Base-by-base conservation (phyloP, 2,113 vertebrate species). In the Mustela lutreola region DNA sequence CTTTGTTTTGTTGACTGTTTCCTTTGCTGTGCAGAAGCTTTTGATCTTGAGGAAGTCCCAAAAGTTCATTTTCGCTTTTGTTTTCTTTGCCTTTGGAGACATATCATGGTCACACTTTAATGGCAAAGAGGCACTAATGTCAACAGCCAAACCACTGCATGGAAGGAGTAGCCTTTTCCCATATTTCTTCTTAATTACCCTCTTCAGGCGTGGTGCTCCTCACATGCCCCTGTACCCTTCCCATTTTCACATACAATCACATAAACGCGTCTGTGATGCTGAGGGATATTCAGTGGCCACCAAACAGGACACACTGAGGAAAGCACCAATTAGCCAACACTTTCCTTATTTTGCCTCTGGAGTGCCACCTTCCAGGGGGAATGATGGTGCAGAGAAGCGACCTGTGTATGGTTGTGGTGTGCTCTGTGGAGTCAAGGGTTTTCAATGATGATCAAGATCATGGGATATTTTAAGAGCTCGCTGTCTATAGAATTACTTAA, bases 331-430 rank as follows among this genome's bases (percentile, higher is more conserved):
- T 22, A 48, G 28, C 22, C 10, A 67, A 31, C 1, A 4, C 7
- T 45, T 62, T 39, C 28, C 33, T 45, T 2, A 18, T 11, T 84
- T 53, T 70, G 39, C 9, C 26, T 21, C 11, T 2, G 10, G 22
- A 56, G 1, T 0, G 1, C 8, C 1, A 1, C 14, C 0, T 0
- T 58, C 63, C 4, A 1, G 4, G 21, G 21, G 1, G 2, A 76
- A 24, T 0, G 11, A 5, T 5, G 48, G 24, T 7, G 1, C 28
- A 5, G 21, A 18, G 6, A 0, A 15, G 42, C 2, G 6, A 24
- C 4, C 0, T 26, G 0, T 11, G 7, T 12, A 11, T 65, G 7
- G 1, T 10, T 36, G 36, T 18, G 31, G 3, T 12, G 2, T 90
- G 33, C 45, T 50, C 26, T 14, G 62, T 63, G 31, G 18, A 78